Evolutionary conservation across 2,113 vertebrate species (phyloP).

Genomic region (Istiophorus platypterus): DNA sequence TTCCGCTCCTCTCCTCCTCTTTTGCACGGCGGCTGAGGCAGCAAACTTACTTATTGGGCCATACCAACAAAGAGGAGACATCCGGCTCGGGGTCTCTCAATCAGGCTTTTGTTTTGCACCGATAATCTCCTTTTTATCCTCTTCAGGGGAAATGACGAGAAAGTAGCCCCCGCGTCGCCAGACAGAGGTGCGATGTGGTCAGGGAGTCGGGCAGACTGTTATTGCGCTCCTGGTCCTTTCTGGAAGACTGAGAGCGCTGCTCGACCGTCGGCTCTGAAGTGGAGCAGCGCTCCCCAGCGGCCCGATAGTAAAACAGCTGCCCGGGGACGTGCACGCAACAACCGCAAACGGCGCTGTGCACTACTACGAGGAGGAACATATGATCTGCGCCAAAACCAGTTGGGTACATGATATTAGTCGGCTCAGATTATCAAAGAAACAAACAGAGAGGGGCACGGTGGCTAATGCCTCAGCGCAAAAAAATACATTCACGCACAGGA

Average conservation of each 20-base stretch:
- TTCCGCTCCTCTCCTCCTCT: conserved; percentile 59
- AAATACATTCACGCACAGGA: not conserved
- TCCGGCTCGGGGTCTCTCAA: conserved; percentile 17
- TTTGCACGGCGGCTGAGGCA: conserved; percentile 15
- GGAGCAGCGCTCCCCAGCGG: conserved; percentile 71
- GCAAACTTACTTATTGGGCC: conserved; percentile 69
- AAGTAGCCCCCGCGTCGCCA: conserved; percentile 52
- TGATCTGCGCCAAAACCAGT: conserved; percentile 41
- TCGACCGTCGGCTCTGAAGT: conserved; percentile 40
- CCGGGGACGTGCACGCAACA: not conserved
- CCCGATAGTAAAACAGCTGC: not conserved
- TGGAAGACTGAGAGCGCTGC: conserved; percentile 45
- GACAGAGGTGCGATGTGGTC: conserved; percentile 70
- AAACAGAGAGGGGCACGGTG: conserved; percentile 2
- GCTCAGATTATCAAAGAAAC: conserved; percentile 21
- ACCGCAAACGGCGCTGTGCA: conserved; percentile 54
- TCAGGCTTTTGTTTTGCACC: not conserved
- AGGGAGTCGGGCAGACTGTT: conserved; percentile 65
- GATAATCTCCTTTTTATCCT: conserved; percentile 34
- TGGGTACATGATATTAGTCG: conserved; percentile 52
- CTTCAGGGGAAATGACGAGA: not conserved
- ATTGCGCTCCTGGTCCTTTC: conserved; percentile 57
- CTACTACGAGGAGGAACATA: conserved; percentile 45
- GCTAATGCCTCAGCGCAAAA: not conserved
- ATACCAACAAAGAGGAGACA: conserved; percentile 27